phyloP scores from a whole-genome alignment of 2,797 vertebrate genomes.

The Myotis vivesi region DNA sequence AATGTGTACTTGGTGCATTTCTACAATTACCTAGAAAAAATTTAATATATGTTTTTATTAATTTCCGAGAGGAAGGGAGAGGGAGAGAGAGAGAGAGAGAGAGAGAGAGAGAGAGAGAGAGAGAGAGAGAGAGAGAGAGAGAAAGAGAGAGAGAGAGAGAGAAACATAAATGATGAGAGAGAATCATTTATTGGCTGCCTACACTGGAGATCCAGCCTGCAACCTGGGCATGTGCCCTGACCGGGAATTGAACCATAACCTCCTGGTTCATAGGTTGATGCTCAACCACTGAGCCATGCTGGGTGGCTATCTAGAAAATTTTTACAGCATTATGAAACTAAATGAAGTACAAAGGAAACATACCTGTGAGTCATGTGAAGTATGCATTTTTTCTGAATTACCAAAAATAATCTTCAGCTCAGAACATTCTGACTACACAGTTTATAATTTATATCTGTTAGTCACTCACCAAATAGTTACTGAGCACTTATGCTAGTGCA shows the following conservation, averaged over 20 bases:
- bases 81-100: too few species aligned
- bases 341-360: neutral
- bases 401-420: neutral
- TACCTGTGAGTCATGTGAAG: neutral
- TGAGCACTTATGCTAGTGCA: neutral
- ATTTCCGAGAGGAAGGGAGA: too few species aligned
- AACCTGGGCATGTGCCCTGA: too few species aligned
- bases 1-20: neutral
- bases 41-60: neutral
- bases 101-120: too few species aligned
- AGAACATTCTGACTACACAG: neutral
- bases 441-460: neutral
- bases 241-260: too few species aligned
- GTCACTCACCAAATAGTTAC: neutral
- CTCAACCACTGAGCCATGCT: too few species aligned
- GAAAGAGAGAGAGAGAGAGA: too few species aligned
- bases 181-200: too few species aligned
- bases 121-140: too few species aligned
- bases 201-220: too few species aligned
- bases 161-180: too few species aligned
- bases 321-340: neutral
- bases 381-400: neutral
- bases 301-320: neutral
- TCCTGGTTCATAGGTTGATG: too few species aligned
- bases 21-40: neutral